Conservation (phyloP, 2,113 vertebrate genomes). For the Nestor notabilis region DNA sequence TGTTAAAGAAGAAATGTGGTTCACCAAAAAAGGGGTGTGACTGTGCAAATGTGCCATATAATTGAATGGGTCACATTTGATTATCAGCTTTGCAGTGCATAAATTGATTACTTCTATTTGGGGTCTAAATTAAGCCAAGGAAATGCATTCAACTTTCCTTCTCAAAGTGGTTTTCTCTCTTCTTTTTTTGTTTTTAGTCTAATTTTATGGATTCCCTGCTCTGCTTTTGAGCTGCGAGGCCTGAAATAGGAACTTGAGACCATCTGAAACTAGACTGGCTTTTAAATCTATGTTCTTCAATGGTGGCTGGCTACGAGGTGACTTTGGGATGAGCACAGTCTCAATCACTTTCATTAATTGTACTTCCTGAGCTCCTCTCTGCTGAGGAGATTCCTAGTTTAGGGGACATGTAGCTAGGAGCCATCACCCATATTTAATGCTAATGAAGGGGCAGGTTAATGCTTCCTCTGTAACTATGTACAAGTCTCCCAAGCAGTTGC, state of each 20-base stretch:
- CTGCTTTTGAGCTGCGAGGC: background rate
- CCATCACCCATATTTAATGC: background rate
- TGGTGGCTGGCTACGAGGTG: background rate
- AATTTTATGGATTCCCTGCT: background rate
- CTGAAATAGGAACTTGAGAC: background rate
- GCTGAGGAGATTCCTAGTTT: background rate
- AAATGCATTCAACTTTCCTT: background rate
- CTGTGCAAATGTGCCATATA: background rate
- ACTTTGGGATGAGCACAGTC: background rate
- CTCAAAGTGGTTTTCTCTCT: rapidly evolving
- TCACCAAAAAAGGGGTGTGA: background rate
- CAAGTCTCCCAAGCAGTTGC: background rate
- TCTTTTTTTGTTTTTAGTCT: too few species aligned
- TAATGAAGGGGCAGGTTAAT: background rate
- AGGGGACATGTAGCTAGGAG: background rate
- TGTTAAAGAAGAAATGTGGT: background rate
- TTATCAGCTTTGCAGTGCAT: background rate
- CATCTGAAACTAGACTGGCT: background rate
- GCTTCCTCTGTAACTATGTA: background rate
- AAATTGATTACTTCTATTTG: background rate
- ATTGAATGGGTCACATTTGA: background rate
- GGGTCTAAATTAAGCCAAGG: background rate
- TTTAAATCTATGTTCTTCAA: background rate
- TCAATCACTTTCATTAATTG: background rate
- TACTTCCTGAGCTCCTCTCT: background rate